These are phyloP conservation scores for Nothocercus julius DNA, from an alignment of 2,113 vertebrate genomes.

Conservation along the genomic window DNA sequence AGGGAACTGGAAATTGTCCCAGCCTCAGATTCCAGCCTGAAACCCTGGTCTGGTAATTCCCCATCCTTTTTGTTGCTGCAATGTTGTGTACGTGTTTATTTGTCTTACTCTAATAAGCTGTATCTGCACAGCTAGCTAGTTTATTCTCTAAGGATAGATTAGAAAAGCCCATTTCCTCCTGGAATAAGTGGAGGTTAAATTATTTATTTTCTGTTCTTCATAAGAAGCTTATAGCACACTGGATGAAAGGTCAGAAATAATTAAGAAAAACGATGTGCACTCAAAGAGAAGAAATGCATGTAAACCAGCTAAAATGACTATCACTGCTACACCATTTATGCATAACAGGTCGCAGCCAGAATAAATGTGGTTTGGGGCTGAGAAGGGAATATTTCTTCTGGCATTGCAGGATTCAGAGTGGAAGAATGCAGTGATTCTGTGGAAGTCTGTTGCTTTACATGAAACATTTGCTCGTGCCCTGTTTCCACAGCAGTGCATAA, in stretches of 20 bases:
- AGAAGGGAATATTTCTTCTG: not conserved
- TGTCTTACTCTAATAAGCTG: slow-evolving; percentile 48
- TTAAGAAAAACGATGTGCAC: slow-evolving; percentile 58
- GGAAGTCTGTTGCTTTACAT: not conserved
- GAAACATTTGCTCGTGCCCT: not conserved
- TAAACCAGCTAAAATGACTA: not conserved
- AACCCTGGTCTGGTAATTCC: not conserved
- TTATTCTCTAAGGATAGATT: slow-evolving; percentile 73
- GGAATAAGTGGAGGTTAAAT: slow-evolving; percentile 69
- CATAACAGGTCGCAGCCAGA: not conserved
- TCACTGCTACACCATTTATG: not conserved
- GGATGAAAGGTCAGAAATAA: slow-evolving; percentile 75
- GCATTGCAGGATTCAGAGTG: not conserved
- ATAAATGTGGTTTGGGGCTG: not conserved
- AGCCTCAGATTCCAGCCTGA: not conserved
- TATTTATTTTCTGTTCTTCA: slow-evolving; percentile 73
- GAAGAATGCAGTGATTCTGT: not conserved
- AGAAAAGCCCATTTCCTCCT: slow-evolving; percentile 68
- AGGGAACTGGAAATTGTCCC: not conserved
- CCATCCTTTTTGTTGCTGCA: not conserved
- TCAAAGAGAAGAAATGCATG: slow-evolving; percentile 24
- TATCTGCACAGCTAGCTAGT: slow-evolving; percentile 63
- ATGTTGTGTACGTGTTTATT: slow-evolving; percentile 38
- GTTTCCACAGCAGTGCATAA: not conserved
- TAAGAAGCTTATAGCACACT: slow-evolving; percentile 72